These are phyloP conservation scores for Azorinus chamasolen DNA, from an alignment of 2,888 invertebrate genomes.

Conservation along the genomic window DNA sequence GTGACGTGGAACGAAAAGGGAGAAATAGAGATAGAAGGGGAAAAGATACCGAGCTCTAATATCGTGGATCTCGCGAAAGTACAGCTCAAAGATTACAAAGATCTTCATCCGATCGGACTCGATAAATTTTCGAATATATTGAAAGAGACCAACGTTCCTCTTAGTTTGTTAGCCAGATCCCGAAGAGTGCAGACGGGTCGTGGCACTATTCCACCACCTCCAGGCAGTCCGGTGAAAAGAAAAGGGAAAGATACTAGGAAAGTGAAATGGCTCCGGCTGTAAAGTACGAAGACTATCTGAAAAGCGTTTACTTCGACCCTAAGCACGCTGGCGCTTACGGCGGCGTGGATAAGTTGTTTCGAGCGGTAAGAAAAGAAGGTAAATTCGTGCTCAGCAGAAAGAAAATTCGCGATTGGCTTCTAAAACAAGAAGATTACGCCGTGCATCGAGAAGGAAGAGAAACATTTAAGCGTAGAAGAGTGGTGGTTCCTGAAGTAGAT, in stretches of 20 bases:
- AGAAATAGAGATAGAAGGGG: conserved; percentile 32
- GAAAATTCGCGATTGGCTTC: conserved; percentile 58
- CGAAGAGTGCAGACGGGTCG: conserved; percentile 29
- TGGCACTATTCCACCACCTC: conserved; percentile 31
- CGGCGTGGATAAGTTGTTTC: conserved; percentile 64
- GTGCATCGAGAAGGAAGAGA: too few species aligned
- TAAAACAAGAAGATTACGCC: conserved; percentile 57
- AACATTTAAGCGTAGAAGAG: too few species aligned
- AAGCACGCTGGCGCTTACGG: too few species aligned
- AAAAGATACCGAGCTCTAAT: conserved; percentile 34
- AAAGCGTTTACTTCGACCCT: conserved; percentile 57
- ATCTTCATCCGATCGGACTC: conserved; percentile 23
- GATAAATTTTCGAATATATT: conserved; percentile 24
- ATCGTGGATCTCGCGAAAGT: conserved; percentile 45
- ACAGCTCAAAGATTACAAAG: conserved; percentile 49
- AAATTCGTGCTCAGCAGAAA: conserved; percentile 43
- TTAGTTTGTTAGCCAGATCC: conserved; percentile 27
- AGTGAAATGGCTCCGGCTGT: conserved; percentile 49
- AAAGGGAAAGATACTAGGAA: conserved; percentile 13
- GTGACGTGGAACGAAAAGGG: conserved; percentile 42
- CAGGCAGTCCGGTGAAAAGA: conserved; percentile 29
- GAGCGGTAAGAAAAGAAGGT: conserved; percentile 53
- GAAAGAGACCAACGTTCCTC: conserved; percentile 35
- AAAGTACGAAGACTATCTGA: conserved; percentile 36
- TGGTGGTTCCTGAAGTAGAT: too few species aligned